Base-by-base conservation (phyloP, 2,113 vertebrate species). In the Anoura caudifer region DNA sequence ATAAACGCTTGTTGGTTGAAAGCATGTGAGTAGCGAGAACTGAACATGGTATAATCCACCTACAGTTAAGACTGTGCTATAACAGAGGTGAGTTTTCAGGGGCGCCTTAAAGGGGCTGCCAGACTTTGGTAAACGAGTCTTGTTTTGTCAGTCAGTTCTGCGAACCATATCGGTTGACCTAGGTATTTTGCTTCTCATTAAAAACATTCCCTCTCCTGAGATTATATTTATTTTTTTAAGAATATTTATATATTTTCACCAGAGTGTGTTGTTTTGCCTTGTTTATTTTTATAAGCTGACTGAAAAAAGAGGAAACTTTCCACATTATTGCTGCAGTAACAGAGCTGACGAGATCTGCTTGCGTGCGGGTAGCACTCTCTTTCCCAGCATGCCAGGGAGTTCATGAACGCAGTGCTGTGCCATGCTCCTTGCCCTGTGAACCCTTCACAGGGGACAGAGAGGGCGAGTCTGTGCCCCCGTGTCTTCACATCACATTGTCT, bases 141-240 rank as follows among this genome's bases (percentile, higher is more conserved):
- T 8, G 3, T 82, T 76, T 69, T 43, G 2, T 87, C 61, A n/a
- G 36, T 86, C 17, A 24, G 31, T 86, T 95, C 82, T 87, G 33
- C 2, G 50, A 79, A 52, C n/a, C 17, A 1, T 77, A 61, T 83
- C 33, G 41, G 17, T 72, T 79, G 77, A 70, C 56, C 33, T 69
- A 38, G 43, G 77, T 70, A 87, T 90, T 93, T 80, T 76, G 33
- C 31, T 92, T 97, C 70, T 86, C 56, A 31, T 87, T 85, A 56
- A 94, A 77, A 87, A 50, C 36, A 38, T 80, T 63, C 13, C 31
- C 24, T 36, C 17, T 75, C 63, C 73, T 84, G 59, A 88, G 85
- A 90, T 88, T 87, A 36, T 36, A 47, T 41, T 80, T 93, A 15
- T 72, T 63, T 85, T 67, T 91, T 95, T 47, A 50, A 91, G 54